Evolutionary conservation across 2,888 invertebrate genomes (phyloP), one percentile per base, ranked within the genome.

Genomic region (Dolichopus griseipennis): DNA sequence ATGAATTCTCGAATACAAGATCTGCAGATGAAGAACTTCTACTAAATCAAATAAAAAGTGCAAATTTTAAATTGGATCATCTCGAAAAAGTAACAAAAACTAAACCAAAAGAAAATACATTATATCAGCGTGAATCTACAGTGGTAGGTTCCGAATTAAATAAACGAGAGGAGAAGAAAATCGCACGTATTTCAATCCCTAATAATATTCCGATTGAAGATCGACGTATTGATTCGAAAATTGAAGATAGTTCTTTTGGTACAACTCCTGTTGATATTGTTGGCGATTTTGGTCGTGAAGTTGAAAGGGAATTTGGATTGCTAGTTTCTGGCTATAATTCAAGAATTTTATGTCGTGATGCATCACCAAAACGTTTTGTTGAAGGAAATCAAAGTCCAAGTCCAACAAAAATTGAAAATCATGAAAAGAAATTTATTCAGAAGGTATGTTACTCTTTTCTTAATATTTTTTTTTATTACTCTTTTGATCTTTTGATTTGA

Each of bases 271-370:
- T 78, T 9, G 78, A 79, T 73, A 80, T 80, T 64, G 77, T 80
- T 67, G 80, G 80, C 2, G 77, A 80, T 72, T 80, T 80, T 72
- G 79, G 76, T 3, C 73, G 77, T 33, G 79, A 79, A 71, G 77
- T 80, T 61, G 79, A 80, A 72, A 72, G 76, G 5, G 80, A 80
- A 69, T 78, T 80, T 69, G 78, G 79, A 27, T 73, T 79, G 15
- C 75, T 79, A 65, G 77, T 79, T 5, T 77, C 77, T 33, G 79
- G 79, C 21, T 79, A 79, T 66, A 77, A 77, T 70, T 73, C 72
- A 27, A 64, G 64, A 64, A 52, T 52, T 52, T 62, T 67, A n/a
- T 68, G 64, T 33, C 52, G 65, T 5, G 69, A 69, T 64, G 52
- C 64, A 61, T 69, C 69, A 37, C 69, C 67, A 41, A 34, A 65